These are phyloP conservation scores for Triplophysa rosa DNA, from an alignment of 2,113 vertebrate species.

Conservation along the genomic window DNA sequence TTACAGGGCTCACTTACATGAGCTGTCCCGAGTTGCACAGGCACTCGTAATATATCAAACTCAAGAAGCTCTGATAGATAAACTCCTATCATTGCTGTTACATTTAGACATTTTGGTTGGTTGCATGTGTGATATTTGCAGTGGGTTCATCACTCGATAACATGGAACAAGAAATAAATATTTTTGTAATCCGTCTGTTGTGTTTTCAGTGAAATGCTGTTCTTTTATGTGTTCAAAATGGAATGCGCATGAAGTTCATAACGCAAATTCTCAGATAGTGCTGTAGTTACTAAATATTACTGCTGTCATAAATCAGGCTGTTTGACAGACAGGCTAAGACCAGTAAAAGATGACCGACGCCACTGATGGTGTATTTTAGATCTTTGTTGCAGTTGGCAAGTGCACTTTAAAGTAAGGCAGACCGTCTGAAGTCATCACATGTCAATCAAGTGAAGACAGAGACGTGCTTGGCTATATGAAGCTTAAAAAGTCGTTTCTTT, in stretches of 20 bases:
- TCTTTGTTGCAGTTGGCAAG: slow-evolving; percentile 63
- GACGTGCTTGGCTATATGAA: not conserved
- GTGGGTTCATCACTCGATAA: not conserved
- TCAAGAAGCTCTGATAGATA: not conserved
- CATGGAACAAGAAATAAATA: not conserved
- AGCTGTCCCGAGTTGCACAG: slow-evolving; percentile 67
- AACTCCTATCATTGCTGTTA: not conserved
- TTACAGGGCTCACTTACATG: slow-evolving; percentile 61
- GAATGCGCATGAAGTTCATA: slow-evolving; percentile 65
- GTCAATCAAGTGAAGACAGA: slow-evolving; percentile 5
- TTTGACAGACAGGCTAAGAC: slow-evolving; percentile 54
- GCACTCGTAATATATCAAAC: slow-evolving; percentile 59
- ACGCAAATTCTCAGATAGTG: slow-evolving; percentile 60
- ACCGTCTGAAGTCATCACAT: not conserved
- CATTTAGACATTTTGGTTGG: not conserved
- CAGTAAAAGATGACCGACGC: slow-evolving; percentile 67
- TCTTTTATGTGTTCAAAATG: slow-evolving; percentile 62
- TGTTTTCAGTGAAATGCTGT: slow-evolving; percentile 30
- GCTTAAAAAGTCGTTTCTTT: not conserved
- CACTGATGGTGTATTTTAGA: slow-evolving; percentile 70
- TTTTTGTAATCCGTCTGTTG: not conserved
- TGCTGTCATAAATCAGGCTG: slow-evolving; percentile 70
- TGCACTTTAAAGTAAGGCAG: slow-evolving; percentile 11
- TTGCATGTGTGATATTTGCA: not conserved
- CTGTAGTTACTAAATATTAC: slow-evolving; percentile 72